Evolutionary conservation across 2,888 invertebrate species (phyloP).

Genomic region (Harmothoe impar): DNA sequence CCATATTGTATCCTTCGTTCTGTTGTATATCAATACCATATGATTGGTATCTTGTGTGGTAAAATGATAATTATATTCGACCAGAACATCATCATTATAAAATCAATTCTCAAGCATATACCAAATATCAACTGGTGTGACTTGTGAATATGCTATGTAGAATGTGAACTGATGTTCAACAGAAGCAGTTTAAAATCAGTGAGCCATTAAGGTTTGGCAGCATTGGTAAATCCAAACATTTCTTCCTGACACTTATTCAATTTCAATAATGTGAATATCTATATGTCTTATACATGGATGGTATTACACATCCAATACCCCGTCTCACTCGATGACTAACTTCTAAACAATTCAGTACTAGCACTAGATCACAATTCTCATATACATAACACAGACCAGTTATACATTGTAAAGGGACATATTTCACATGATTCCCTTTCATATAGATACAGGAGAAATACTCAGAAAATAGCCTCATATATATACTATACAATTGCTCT

Average conservation of each 20-base stretch:
- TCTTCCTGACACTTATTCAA: too few relatives aligned
- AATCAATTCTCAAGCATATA: too few relatives aligned
- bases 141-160: too few relatives aligned
- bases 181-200: background rate
- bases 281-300: too few relatives aligned
- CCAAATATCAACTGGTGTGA: too few relatives aligned
- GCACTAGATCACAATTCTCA: background rate
- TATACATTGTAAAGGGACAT: background rate
- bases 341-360: background rate
- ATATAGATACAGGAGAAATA: background rate
- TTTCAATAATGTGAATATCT: too few relatives aligned
- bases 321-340: background rate
- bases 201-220: background rate
- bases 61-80: too few relatives aligned
- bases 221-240: background rate
- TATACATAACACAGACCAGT: background rate
- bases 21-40: too few relatives aligned
- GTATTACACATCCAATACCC: too few relatives aligned
- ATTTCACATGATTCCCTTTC: background rate
- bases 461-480: background rate
- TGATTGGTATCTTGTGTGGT: too few relatives aligned
- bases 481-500: background rate
- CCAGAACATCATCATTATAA: too few relatives aligned
- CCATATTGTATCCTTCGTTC: too few relatives aligned
- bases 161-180: background rate